Base-by-base conservation (phyloP, 2,797 vertebrate species). In the Acanthurus tractus region DNA sequence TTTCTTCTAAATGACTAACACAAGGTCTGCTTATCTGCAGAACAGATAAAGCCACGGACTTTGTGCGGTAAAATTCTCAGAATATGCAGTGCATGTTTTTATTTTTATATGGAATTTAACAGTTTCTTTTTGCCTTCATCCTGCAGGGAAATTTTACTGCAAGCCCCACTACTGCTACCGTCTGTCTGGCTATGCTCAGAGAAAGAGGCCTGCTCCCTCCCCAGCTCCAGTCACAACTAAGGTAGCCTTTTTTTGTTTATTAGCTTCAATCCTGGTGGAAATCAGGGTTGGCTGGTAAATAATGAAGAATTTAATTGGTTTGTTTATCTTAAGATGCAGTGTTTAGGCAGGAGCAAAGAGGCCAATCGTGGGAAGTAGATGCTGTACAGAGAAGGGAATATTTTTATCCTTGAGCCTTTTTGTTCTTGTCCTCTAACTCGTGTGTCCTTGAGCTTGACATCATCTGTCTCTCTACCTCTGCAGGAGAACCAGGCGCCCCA, bases 131-230 rank as follows among this genome's bases (percentile, higher is more conserved):
- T 15, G 52, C 10, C 57, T 88, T 84, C 78, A 61, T 59, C 29
- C 18, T 15, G 29, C 54, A 99, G 98, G 98, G 76, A 99, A 99
- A 91, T 99, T 99, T 94, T 99, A 99, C 95, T 99, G 98, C 92
- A 99, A 99, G 87, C 97, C 98, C 18, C 98, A 99, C 94, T 99
- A 97, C 94, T 99, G 97, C 82, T 98, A 99, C 77, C 96, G 98
- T 20, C 95, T 97, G 45, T 99, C 98, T 8, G 96, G 97, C 76
- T 97, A 97, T 58, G 96, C 96, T 40, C 98, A 99, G 88, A 96
- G 98, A 91, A 99, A 99, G 93, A 96, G 97, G 82, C 97, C 97
- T 0, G 97, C 97, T 66, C 93, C 95, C 20, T 82, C 87, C 11
- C 88, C 95, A 48, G 92, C 94, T 85, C 92, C 95, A 54, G 83